phyloP scores from a whole-genome alignment of 2,113 vertebrate species.

The Caretta caretta region DNA sequence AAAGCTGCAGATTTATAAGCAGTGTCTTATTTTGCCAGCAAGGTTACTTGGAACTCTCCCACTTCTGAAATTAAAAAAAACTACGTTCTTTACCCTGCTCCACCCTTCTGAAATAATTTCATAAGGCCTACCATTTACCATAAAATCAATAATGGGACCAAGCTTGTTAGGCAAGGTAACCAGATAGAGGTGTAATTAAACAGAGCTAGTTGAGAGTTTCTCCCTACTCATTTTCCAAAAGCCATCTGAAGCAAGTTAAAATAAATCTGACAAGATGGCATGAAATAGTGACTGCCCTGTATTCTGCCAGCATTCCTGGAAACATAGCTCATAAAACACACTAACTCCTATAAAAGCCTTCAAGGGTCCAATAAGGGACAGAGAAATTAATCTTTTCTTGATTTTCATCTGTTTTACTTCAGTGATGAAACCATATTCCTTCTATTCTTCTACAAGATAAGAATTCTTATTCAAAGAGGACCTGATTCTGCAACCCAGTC shows the following conservation, averaged over 20 bases:
- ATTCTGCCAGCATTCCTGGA: slow-evolving; percentile 58
- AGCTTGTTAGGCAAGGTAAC: not conserved
- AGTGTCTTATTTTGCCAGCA: not conserved
- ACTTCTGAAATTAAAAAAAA: not conserved
- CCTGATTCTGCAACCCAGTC: slow-evolving; percentile 60
- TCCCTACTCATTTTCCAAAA: slow-evolving; percentile 5
- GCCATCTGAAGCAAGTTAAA: slow-evolving; percentile 30
- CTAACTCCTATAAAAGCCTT: slow-evolving; percentile 45
- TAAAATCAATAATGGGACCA: not conserved
- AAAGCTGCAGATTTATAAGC: not conserved
- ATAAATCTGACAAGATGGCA: slow-evolving; percentile 38
- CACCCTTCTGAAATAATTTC: not conserved
- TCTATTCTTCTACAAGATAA: slow-evolving; percentile 30
- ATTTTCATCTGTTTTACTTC: slow-evolving; percentile 24
- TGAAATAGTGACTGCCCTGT: slow-evolving; percentile 32
- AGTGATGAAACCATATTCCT: slow-evolving; percentile 42
- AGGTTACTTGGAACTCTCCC: not conserved
- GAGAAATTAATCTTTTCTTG: slow-evolving; percentile 54
- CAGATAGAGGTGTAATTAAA: not conserved
- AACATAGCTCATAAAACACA: slow-evolving; percentile 47
- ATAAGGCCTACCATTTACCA: not conserved
- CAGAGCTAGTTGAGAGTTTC: not conserved
- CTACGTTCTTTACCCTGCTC: not conserved
- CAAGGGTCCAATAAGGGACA: not conserved
- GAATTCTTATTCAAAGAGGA: slow-evolving; percentile 50